Evolutionary conservation across 2,888 invertebrate species (phyloP), one percentile per base, ranked within the genome.

Genomic region (Lochmaea capreae): DNA sequence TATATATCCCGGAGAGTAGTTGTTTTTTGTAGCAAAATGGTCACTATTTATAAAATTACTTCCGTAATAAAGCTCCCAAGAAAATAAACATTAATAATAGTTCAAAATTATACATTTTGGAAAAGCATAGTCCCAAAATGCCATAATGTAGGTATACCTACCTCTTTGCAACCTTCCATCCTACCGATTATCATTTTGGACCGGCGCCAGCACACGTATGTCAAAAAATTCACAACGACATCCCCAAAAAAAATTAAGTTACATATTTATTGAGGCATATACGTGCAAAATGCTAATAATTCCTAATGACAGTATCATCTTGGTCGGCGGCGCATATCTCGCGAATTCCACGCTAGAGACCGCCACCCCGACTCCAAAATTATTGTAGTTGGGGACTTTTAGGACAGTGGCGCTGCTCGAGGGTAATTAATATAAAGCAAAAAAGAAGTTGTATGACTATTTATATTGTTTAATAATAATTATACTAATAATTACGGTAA

Each of bases 301-400:
- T 72, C 72, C 68, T 72, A 71, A 76, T 76, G 71, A 75, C 76
- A 74, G 73, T 72, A 75, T 75, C 77, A 76, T 79, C 79, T 78
- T 82, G 83, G 80, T 79, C 79, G 80, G 81, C 79, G 81, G 81
- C 82, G 67, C 58, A 73, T 76, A 83, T 82, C 78, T 80, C 79
- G 79, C 77, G 79, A 77, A 83, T 84, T 81, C 83, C 75, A 75
- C 70, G 69, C 72, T 75, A 75, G 74, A 73, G 74, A 78, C 78
- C 79, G 82, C 81, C 80, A 80, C 77, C 78, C 75, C 73, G 76
- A 74, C 77, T 68, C 77, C 73, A 66, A 80, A 54, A 78, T 78
- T 80, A 81, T 81, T 76, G 77, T 78, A 73, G 75, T 43, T 42
- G 65, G 65, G 58, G 65, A 26, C 65, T 33, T 63, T 43, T 43